These are phyloP conservation scores for Chiloscyllium plagiosum DNA, from an alignment of 2,113 vertebrate species.

Conservation along the genomic window DNA sequence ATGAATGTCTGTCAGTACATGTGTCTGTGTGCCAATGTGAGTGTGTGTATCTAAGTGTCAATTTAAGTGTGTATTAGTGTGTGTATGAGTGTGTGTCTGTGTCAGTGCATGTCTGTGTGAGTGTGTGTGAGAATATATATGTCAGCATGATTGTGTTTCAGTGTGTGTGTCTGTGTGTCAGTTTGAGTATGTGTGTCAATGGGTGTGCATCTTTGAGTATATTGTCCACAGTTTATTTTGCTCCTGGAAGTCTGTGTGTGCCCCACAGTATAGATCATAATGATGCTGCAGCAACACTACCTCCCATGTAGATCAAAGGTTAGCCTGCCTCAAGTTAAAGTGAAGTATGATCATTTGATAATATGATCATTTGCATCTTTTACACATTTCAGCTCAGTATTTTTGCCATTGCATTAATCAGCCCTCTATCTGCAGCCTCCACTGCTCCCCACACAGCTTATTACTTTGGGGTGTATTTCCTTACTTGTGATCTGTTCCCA, in stretches of 20 bases:
- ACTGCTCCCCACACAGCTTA: not conserved
- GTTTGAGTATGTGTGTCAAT: too few relatives aligned
- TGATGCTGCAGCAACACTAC: not conserved
- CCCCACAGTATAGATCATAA: too few relatives aligned
- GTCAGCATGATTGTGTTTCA: too few relatives aligned
- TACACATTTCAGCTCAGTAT: not conserved
- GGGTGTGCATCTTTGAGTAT: not conserved
- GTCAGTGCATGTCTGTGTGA: too few relatives aligned
- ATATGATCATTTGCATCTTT: not conserved
- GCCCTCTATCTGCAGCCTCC: not conserved
- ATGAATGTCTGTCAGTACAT: too few relatives aligned
- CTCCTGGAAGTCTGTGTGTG: not conserved
- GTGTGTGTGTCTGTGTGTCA: too few relatives aligned
- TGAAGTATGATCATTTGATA: not conserved
- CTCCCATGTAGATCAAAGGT: not conserved
- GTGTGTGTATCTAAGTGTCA: too few relatives aligned
- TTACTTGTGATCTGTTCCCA: not conserved
- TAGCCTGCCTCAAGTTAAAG: not conserved
- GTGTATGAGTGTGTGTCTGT: too few relatives aligned
- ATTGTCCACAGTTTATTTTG: not conserved
- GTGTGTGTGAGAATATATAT: too few relatives aligned
- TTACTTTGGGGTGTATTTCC: too few relatives aligned
- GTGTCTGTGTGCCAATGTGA: too few relatives aligned
- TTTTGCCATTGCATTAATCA: not conserved
- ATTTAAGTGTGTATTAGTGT: too few relatives aligned